Conservation (phyloP, 2,888 invertebrate species). For the Halictus quadricinctus region DNA sequence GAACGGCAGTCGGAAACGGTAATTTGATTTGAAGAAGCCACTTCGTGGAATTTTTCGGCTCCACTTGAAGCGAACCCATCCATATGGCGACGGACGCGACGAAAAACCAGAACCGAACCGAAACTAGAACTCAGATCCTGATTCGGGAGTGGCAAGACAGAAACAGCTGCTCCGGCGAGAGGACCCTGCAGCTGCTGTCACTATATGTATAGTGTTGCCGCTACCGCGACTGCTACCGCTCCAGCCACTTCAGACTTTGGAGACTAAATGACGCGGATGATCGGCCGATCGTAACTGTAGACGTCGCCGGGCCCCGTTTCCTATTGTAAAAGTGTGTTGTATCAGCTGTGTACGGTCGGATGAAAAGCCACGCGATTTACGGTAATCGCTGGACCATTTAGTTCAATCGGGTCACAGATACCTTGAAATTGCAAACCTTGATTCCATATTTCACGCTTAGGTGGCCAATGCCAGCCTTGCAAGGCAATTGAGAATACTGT, state of each 20-base stretch:
- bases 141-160: constrained; percentile 55
- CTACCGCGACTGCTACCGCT: constrained; percentile 29
- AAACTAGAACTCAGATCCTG: constrained; percentile 61
- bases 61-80: constrained; percentile 45
- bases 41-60: constrained; percentile 52
- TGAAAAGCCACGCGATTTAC: constrained; percentile 12
- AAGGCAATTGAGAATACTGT: background rate
- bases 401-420: background rate
- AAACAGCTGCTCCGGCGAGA: constrained; percentile 63
- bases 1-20: constrained; percentile 1
- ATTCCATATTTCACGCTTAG: background rate
- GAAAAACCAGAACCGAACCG: constrained; percentile 48
- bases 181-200: constrained; percentile 64
- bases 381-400: background rate
- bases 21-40: constrained; percentile 53
- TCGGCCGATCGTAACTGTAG: constrained; percentile 27
- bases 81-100: constrained; percentile 60
- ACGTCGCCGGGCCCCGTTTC: background rate
- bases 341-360: constrained; percentile 13
- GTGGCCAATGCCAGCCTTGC: background rate
- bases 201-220: constrained; percentile 35
- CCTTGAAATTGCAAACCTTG: background rate
- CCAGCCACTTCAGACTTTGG: constrained; percentile 29
- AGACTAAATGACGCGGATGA: constrained; percentile 28
- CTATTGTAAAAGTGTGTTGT: constrained; percentile 34